A percentile compares a stretch with the other conserved stretches of the same genome.
phyloP scores from a whole-genome alignment of 2,888 invertebrate genomes.

The Tethea ocularis region DNA sequence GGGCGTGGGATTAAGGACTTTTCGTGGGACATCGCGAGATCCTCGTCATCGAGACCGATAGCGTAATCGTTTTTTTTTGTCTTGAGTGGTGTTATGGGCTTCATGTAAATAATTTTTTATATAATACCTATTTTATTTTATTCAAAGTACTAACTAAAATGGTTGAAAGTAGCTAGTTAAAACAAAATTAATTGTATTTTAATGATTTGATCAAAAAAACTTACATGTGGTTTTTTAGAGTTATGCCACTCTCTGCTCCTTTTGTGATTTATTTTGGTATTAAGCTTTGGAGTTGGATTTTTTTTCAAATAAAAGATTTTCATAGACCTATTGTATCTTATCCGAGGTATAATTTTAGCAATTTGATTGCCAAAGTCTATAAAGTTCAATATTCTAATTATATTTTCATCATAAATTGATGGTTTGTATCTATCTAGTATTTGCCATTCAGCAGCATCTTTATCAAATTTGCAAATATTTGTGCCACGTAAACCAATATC shows the following conservation, averaged over 20 bases:
- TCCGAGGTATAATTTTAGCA: slow-evolving; percentile 86
- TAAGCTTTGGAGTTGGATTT: slow-evolving; percentile 54
- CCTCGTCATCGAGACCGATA: too few relatives aligned
- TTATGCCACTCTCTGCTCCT: slow-evolving; percentile 75
- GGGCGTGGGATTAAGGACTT: too few relatives aligned
- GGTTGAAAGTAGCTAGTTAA: background rate
- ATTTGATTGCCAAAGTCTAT: slow-evolving; percentile 91
- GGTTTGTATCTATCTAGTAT: slow-evolving; percentile 81
- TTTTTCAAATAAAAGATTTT: slow-evolving; percentile 77
- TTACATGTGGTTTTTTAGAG: slow-evolving; percentile 69
- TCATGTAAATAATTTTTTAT: too few relatives aligned
- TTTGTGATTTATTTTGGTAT: slow-evolving; percentile 70
- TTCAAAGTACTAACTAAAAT: too few relatives aligned
- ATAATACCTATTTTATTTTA: too few relatives aligned
- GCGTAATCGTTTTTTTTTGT: too few relatives aligned
- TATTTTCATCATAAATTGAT: slow-evolving; percentile 86
- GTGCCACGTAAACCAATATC: slow-evolving; percentile 89
- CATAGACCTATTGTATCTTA: slow-evolving; percentile 84
- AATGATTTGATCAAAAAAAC: slow-evolving; percentile 21
- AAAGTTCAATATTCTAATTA: slow-evolving; percentile 90
- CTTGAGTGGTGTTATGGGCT: too few relatives aligned
- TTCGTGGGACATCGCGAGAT: too few relatives aligned
- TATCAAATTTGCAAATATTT: slow-evolving; percentile 86
- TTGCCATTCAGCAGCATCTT: slow-evolving; percentile 89
- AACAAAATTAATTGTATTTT: background rate